Conservation (phyloP, 2,888 invertebrate species). For the Plagodis pulveraria region DNA sequence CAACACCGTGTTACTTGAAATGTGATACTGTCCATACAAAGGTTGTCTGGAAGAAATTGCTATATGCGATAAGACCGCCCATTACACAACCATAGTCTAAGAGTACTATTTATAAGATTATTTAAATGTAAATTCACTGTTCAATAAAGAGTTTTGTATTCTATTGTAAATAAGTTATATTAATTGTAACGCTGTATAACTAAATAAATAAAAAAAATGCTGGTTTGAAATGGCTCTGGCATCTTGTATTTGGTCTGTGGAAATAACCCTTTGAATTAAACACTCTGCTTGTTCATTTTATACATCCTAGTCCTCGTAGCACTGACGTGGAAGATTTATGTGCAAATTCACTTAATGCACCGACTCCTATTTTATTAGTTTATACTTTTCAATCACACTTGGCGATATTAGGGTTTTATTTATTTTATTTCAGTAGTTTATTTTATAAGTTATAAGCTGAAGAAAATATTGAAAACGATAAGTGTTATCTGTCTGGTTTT, state of each 20-base stretch:
- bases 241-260: not conserved
- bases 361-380: constrained; percentile 54
- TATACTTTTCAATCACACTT: constrained; percentile 57
- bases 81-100: too few species aligned
- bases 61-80: too few species aligned
- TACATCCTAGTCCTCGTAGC: constrained; percentile 35
- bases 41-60: too few species aligned
- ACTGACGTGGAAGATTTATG: constrained; percentile 64
- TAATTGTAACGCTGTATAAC: too few species aligned
- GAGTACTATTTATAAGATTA: too few species aligned
- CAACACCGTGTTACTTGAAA: too few species aligned
- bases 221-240: too few species aligned
- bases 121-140: too few species aligned
- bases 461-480: not conserved
- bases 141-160: too few species aligned
- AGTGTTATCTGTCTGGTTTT: not conserved
- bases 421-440: constrained; percentile 23
- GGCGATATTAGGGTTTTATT: constrained; percentile 25
- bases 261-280: not conserved
- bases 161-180: too few species aligned
- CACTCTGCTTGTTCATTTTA: constrained; percentile 6
- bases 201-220: too few species aligned
- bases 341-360: constrained; percentile 66
- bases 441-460: constrained; percentile 11
- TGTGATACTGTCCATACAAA: too few species aligned